These are phyloP conservation scores for Propithecus deckenii DNA, from an alignment of 2,797 vertebrate species.

Conservation along the genomic window DNA sequence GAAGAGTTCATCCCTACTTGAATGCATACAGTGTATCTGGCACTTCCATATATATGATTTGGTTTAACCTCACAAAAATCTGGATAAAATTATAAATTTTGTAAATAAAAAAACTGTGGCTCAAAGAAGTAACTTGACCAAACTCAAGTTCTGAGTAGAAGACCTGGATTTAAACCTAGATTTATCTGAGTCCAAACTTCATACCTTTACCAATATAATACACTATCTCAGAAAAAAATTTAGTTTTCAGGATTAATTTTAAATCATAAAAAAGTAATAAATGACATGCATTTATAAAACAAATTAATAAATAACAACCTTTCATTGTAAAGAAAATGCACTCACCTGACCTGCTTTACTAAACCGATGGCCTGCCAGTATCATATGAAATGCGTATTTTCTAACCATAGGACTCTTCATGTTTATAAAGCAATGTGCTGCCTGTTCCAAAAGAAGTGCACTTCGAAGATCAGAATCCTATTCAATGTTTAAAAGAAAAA, in stretches of 20 bases:
- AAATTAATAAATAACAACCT: not conserved
- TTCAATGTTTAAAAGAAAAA: conserved; percentile 63
- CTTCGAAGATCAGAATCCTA: conserved; percentile 98
- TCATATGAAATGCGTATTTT: conserved; percentile 99
- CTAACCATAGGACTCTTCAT: conserved; percentile 98
- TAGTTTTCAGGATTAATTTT: conserved; percentile 35
- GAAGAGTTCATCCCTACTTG: not conserved
- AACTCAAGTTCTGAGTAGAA: not conserved
- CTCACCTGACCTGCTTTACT: conserved; percentile 98
- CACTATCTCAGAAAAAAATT: conserved; percentile 5
- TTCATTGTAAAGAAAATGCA: conserved; percentile 39
- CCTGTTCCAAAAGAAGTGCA: conserved; percentile 96
- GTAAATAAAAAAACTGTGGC: not conserved
- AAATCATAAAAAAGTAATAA: conserved; percentile 1
- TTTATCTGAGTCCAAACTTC: conserved; percentile 18
- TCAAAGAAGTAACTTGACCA: conserved; percentile 5
- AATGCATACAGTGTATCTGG: not conserved
- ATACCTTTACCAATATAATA: not conserved
- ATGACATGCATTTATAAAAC: not conserved
- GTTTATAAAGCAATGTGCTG: conserved; percentile 98
- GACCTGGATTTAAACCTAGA: conserved; percentile 12
- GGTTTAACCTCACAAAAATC: not conserved
- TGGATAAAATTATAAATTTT: not conserved
- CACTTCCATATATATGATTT: not conserved
- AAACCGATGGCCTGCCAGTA: conserved; percentile 96